phyloP scores from a whole-genome alignment of 2,888 invertebrate species.

The Eurytoma californica region DNA sequence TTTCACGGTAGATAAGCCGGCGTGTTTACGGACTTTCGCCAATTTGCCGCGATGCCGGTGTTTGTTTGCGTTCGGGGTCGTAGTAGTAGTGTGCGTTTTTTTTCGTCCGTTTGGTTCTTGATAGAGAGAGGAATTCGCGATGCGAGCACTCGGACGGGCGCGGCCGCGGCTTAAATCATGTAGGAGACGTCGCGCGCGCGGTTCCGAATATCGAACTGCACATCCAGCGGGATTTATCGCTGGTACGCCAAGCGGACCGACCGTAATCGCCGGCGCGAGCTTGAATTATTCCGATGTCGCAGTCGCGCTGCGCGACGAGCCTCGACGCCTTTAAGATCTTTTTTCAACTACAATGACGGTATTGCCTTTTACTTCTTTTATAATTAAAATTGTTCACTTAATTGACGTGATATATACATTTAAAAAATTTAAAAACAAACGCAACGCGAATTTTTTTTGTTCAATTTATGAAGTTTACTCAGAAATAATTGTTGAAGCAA shows the following conservation, averaged over 20 bases:
- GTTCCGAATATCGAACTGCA: neutral
- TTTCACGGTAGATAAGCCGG: conserved; percentile 18
- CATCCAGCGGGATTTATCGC: conserved; percentile 63
- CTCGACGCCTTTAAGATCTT: neutral
- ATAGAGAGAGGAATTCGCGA: conserved; percentile 14
- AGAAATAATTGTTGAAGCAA: no score
- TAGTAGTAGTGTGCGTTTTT: conserved; percentile 6
- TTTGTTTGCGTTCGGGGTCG: no score
- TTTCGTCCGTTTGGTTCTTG: neutral
- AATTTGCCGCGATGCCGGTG: conserved; percentile 5
- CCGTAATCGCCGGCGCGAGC: conserved; percentile 57
- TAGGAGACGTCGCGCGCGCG: conserved; percentile 51
- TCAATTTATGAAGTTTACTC: no score
- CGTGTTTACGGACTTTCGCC: conserved; percentile 9
- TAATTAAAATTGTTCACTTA: no score
- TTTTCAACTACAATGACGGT: neutral
- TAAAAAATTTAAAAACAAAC: no score
- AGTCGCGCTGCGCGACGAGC: conserved; percentile 49
- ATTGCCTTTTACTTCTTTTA: no score
- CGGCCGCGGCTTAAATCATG: conserved; percentile 63
- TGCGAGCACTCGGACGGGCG: conserved; percentile 20
- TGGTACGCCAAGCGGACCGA: conserved; percentile 55
- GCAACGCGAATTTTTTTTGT: no score
- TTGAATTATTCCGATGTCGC: conserved; percentile 62
- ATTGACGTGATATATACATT: no score